Evolutionary conservation across 2,888 invertebrate genomes (phyloP).

Genomic region (Horisme vitalbata): DNA sequence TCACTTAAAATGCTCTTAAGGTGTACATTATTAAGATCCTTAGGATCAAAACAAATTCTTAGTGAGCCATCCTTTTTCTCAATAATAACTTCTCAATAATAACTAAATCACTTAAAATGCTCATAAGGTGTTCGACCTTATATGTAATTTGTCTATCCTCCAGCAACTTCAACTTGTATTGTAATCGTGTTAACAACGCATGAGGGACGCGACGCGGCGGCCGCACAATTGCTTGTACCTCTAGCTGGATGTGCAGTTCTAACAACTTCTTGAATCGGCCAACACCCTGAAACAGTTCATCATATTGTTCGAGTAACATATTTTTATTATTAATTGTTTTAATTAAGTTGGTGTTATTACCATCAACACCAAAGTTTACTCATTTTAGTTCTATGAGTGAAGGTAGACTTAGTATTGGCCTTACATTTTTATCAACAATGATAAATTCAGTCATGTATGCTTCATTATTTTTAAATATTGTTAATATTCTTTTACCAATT

Average conservation of each 20-base stretch:
- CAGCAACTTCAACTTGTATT: neutral
- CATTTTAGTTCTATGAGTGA: neutral
- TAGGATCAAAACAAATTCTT: slow-evolving; percentile 1
- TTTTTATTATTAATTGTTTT: neutral
- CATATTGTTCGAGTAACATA: neutral
- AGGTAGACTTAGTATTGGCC: no score
- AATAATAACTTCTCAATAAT: neutral
- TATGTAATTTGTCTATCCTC: neutral
- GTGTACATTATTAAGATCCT: neutral
- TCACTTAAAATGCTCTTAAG: neutral
- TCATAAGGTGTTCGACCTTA: neutral
- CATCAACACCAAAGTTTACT: neutral
- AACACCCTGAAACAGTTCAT: neutral
- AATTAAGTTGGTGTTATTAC: neutral
- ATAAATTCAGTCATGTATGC: neutral
- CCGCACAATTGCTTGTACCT: neutral
- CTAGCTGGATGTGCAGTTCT: neutral
- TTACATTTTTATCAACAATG: neutral
- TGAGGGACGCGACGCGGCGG: neutral
- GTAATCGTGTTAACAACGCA: neutral
- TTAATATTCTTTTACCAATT: neutral
- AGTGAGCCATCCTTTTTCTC: neutral
- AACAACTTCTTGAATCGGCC: neutral
- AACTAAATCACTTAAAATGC: neutral
- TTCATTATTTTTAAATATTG: neutral